Conservation (phyloP, 2,888 invertebrate genomes). For the Hypsopygia costalis region DNA sequence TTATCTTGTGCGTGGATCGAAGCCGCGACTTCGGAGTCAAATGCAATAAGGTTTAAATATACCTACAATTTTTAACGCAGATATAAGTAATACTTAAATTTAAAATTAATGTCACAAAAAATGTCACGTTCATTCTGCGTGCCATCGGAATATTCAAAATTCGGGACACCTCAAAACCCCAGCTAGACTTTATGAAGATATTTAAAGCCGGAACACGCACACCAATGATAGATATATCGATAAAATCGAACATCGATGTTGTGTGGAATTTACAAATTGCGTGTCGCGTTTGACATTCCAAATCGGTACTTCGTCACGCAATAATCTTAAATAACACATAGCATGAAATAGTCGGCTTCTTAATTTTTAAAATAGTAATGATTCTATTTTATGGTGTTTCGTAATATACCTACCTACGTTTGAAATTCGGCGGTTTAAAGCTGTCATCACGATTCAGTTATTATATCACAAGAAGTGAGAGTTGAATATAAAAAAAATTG, state of each 20-base stretch:
- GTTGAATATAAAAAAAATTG: not conserved
- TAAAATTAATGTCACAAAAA: too few species aligned
- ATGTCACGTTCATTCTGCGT: not conserved
- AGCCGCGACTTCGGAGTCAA: too few species aligned
- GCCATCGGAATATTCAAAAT: not conserved
- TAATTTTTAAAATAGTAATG: not conserved
- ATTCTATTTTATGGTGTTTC: not conserved
- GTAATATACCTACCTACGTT: not conserved
- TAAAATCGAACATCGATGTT: not conserved
- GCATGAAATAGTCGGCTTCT: not conserved
- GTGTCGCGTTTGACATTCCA: not conserved
- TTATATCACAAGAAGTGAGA: not conserved
- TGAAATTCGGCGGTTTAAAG: not conserved
- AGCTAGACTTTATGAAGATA: not conserved
- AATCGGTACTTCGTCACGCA: not conserved
- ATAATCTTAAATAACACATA: not conserved
- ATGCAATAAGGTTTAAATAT: too few species aligned
- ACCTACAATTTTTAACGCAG: too few species aligned
- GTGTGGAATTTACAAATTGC: not conserved
- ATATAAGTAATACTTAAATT: too few species aligned
- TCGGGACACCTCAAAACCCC: not conserved
- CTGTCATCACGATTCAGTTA: not conserved
- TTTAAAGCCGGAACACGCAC: not conserved
- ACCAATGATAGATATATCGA: not conserved
- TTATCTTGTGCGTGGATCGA: too few species aligned